phyloP scores from a whole-genome alignment of 1,140 invertebrate species.

The Drosophila jambulina region DNA sequence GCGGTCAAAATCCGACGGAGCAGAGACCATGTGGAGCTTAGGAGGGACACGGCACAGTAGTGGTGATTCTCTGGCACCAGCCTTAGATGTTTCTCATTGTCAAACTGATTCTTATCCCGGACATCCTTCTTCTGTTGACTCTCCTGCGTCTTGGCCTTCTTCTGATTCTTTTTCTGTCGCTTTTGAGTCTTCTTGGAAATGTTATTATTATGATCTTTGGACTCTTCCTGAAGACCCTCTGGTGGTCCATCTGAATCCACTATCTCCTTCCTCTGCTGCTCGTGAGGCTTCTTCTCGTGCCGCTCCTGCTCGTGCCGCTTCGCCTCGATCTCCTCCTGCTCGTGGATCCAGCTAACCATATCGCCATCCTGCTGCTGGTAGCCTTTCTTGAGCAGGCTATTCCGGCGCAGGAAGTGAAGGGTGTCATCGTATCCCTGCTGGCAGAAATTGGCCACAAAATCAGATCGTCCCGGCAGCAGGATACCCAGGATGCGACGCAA shows the following conservation, averaged over 20 bases:
- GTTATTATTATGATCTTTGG: neutral
- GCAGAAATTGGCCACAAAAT: slow-evolving; percentile 97
- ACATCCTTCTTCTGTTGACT: neutral
- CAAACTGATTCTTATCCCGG: neutral
- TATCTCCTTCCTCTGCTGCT: neutral
- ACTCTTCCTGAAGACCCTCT: neutral
- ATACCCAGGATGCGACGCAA: slow-evolving; percentile 95
- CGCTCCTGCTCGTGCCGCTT: slow-evolving; percentile 86
- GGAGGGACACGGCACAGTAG: neutral
- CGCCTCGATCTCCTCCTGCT: slow-evolving; percentile 84
- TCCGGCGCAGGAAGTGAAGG: slow-evolving; percentile 94
- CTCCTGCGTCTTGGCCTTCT: neutral
- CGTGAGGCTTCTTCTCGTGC: slow-evolving; percentile 76
- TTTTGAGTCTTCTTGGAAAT: neutral
- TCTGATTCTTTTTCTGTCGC: neutral
- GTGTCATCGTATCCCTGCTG: slow-evolving; percentile 99
- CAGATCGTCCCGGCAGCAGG: slow-evolving; percentile 96
- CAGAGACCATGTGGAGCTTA: slow-evolving; percentile 20
- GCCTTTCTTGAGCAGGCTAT: slow-evolving; percentile 93
- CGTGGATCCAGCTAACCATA: slow-evolving; percentile 14
- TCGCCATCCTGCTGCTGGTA: slow-evolving; percentile 75
- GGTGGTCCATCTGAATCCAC: neutral
- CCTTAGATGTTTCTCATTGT: slow-evolving; percentile 86
- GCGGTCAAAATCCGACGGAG: slow-evolving; percentile 31
- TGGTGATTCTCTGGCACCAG: slow-evolving; percentile 92